Evolutionary conservation across 1,140 invertebrate genomes (phyloP).

Genomic region (Parasteatoda tepidariorum): DNA sequence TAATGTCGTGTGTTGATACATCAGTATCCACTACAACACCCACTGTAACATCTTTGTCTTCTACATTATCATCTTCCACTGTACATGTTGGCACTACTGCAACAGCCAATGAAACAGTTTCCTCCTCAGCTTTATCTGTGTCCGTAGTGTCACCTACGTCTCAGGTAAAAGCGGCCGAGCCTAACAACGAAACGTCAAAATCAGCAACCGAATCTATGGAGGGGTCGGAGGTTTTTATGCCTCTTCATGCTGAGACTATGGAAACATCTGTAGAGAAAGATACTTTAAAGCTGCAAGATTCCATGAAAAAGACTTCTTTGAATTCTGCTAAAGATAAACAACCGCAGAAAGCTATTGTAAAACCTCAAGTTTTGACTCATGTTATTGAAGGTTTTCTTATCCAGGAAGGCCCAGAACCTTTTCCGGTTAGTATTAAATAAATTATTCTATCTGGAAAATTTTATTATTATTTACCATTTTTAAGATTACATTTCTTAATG

Average conservation of each 20-base stretch:
- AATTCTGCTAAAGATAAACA: conserved; percentile 63
- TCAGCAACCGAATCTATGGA: not conserved
- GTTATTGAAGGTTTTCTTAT: conserved; percentile 97
- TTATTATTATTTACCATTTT: not conserved
- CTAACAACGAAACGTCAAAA: not conserved
- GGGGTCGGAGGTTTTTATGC: not conserved
- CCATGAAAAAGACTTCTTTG: conserved; percentile 15
- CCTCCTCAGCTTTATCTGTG: not conserved
- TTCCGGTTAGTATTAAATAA: conserved; percentile 60
- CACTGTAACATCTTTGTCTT: not conserved
- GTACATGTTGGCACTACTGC: not conserved
- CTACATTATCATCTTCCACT: not conserved
- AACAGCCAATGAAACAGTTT: not conserved
- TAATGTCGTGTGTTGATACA: not conserved
- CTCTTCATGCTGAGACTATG: not conserved
- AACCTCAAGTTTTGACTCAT: conserved; percentile 94
- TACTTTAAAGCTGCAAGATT: conserved; percentile 1
- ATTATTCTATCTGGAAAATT: not conserved
- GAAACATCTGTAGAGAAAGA: not conserved
- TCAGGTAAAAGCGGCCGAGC: not conserved
- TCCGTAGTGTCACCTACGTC: not conserved
- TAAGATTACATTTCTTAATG: not conserved
- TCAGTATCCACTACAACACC: not conserved
- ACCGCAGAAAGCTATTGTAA: conserved; percentile 85
- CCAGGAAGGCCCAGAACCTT: conserved; percentile 78